These are phyloP conservation scores for Cranoglanis bouderius DNA, from an alignment of 2,113 vertebrate genomes.

Conservation along the genomic window DNA sequence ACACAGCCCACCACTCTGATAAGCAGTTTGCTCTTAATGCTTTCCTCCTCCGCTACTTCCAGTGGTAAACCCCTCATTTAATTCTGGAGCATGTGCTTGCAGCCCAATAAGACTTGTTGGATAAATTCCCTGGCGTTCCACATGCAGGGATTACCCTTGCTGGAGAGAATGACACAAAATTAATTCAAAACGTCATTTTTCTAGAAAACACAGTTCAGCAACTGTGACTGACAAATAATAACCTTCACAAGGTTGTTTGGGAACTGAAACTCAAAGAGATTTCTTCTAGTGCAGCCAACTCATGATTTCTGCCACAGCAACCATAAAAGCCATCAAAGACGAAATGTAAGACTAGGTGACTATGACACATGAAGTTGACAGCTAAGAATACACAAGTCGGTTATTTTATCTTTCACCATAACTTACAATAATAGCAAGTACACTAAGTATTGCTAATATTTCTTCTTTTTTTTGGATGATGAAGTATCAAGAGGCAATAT, in stretches of 20 bases:
- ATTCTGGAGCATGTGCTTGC: slow-evolving; percentile 4
- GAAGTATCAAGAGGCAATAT: no score
- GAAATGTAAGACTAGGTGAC: background rate
- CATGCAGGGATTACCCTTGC: slow-evolving; percentile 11
- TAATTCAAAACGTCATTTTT: background rate
- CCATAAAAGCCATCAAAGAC: background rate
- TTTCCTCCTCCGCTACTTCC: background rate
- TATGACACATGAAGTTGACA: no score
- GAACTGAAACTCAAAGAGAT: background rate
- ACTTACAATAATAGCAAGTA: background rate
- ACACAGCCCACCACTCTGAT: slow-evolving; percentile 24
- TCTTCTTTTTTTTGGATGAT: no score
- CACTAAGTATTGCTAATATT: background rate
- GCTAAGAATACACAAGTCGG: background rate
- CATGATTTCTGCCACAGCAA: background rate
- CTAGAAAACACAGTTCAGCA: background rate
- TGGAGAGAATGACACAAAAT: background rate
- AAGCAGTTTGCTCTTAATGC: slow-evolving; percentile 20
- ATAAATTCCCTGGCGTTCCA: background rate
- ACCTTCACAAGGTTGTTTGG: background rate
- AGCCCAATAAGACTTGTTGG: background rate
- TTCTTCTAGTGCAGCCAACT: background rate
- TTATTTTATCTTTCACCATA: background rate
- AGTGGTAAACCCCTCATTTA: slow-evolving; percentile 23
- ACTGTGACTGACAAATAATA: background rate